Base-by-base conservation (phyloP, 1,140 invertebrate species). In the Bombus superbus region DNA sequence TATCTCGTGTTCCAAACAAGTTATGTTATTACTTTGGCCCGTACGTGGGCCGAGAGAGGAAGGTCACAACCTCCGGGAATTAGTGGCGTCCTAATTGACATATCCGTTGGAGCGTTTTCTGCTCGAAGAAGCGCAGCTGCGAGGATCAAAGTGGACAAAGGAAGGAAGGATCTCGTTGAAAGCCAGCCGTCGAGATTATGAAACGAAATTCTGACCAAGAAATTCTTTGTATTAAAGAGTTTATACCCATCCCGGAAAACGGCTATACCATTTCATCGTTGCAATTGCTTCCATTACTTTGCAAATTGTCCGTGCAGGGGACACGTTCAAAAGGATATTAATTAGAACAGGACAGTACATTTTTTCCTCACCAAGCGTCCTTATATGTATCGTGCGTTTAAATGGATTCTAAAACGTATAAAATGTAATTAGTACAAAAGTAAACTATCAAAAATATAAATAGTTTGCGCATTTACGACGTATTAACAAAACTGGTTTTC, bases 61-160 rank as follows among this genome's bases (percentile, higher is more conserved):
- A 92, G 90, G 87, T 89, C 85, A 81, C 77, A 84, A 88, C 91
- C 89, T 87, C 86, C 77, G 77, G 86, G 80, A 92, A 91, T 90
- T 91, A 89, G 89, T 78, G 76, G 76, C 86, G 86, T 92, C 86
- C 87, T 92, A 92, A 92, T 92, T 92, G 91, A 89, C 85, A 78
- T 91, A 90, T 92, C 90, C 92, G 90, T 86, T 87, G 75, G 90
- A 68, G 71, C 32, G 42, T 66, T 82, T 86, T 66, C 86, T 73
- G 86, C 68, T 42, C 22, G 38, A 68, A 78, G 72, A 62, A 69
- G 40, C 15, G 76, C 76, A 80, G 59, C 73, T 78, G 69, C 22
- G 59, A 80, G 71, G 76, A 85, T 85, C 75, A 69, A 85, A 80
- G 68, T 64, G 42, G 76, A 28, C 68, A 3, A 18, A 74, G 42